Percentiles rank a stretch among this genome's conserved stretches.
phyloP scores from a whole-genome alignment of 2,888 invertebrate genomes.

The Scotopteryx bipunctaria region DNA sequence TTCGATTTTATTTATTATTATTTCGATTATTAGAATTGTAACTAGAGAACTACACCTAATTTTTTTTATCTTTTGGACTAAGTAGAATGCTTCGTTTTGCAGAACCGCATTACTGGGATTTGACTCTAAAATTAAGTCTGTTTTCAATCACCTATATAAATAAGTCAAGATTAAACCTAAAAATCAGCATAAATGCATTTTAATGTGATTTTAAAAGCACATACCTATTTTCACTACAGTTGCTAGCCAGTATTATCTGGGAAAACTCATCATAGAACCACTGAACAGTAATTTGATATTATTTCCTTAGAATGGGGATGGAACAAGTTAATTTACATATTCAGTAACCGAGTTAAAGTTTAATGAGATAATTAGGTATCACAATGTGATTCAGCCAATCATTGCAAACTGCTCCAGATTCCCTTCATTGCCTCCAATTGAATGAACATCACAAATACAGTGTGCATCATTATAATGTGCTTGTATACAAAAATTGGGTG shows the following conservation, averaged over 20 bases:
- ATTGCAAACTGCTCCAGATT: constrained; percentile 61
- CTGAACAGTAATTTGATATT: not conserved
- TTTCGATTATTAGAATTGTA: too few species aligned
- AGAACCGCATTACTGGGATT: too few species aligned
- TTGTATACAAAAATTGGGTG: not conserved
- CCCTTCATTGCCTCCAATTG: constrained; percentile 68
- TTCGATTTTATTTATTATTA: too few species aligned
- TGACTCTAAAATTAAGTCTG: too few species aligned
- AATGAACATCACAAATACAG: constrained; percentile 43
- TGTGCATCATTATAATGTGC: not conserved
- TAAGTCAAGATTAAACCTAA: too few species aligned
- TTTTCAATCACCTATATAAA: too few species aligned
- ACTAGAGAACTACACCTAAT: too few species aligned
- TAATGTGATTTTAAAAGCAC: too few species aligned
- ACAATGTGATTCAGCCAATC: constrained; percentile 68
- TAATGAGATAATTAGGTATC: constrained; percentile 52
- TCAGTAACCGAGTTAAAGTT: constrained; percentile 33
- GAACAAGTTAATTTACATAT: constrained; percentile 20
- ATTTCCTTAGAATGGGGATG: not conserved
- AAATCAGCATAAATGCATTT: too few species aligned
- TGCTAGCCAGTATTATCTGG: not conserved
- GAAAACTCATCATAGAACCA: not conserved
- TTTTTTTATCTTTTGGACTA: too few species aligned
- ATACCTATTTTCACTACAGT: too few species aligned
- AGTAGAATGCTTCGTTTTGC: too few species aligned